Base-by-base conservation (phyloP, 1,140 invertebrate species). In the Penaeus chinensis region DNA sequence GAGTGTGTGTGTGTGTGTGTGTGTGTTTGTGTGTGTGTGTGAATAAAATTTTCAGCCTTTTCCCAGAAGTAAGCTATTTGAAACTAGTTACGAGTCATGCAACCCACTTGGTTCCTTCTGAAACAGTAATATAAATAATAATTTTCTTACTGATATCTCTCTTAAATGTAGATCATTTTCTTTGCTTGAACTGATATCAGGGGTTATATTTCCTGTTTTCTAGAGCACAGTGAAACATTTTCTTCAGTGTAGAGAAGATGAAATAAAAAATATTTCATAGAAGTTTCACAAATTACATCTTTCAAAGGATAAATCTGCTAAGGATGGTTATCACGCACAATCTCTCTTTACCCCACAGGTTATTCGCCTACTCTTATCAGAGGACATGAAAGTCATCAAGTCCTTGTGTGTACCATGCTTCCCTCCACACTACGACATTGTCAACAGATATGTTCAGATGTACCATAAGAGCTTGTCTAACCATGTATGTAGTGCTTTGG, bases 381-480 rank as follows among this genome's bases (percentile, higher is more conserved):
- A 98, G 91, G 98, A 99, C 92, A 93, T 99, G 76, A 93, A 96
- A 89, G 97, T 99, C 54, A 96, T 98, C 0, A 98, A 98, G 93
- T 97, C 96, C 0, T 92, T 98, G 0, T 98, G 98, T 91, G 95
- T 96, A 5, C 97, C 97, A 1, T 99, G 98, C 92, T 99, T 99
- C 92, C 98, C 98, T 5, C 97, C 97, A n/a, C 94, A 96, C 88
- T 99, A 98, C 91, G 94, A 99, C 91, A 99, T 99, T 90, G 95
- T 98, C 7, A 95, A 96, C 90, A 95, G 95, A 92, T 99, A 97
- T 93, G 95, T 99, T 0, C 94, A 95, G 90, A 98, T 99, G 96
- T 99, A 99, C 91, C 98, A 99, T 92, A 95, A 93, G 37, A 96
- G 95, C 91, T 93, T 99, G 22, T 96, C 97, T 0, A 94, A 94